These are phyloP conservation scores for Megaustenia siamemsis DNA, from an alignment of 2,888 invertebrate genomes.

Conservation along the genomic window DNA sequence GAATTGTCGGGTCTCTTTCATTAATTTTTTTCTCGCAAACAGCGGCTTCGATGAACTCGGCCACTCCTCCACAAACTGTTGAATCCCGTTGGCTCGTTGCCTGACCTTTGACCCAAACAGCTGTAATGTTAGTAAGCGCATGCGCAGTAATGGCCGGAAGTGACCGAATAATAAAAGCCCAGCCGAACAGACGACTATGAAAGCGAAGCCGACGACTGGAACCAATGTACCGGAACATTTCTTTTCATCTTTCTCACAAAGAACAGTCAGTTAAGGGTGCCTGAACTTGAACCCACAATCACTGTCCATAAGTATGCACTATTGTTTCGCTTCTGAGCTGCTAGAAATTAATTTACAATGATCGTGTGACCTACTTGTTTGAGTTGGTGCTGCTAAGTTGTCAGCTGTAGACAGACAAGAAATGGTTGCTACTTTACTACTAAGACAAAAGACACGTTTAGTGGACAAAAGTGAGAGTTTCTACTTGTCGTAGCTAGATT, in stretches of 20 bases:
- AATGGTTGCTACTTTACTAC: too few species aligned
- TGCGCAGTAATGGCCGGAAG: slow-evolving; percentile 12
- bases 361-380: slow-evolving; percentile 10
- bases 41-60: too few species aligned
- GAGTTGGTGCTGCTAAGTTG: neutral
- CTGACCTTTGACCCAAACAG: slow-evolving; percentile 34
- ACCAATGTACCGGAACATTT: neutral
- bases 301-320: neutral
- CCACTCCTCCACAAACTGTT: too few species aligned
- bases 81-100: too few species aligned
- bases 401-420: neutral
- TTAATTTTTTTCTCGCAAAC: too few species aligned
- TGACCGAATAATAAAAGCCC: slow-evolving; percentile 16
- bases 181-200: neutral
- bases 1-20: too few species aligned
- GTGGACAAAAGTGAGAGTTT: too few species aligned
- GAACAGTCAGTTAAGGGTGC: neutral
- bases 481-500: too few species aligned
- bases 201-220: too few species aligned
- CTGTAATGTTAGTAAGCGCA: slow-evolving; percentile 34
- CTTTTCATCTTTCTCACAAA: neutral
- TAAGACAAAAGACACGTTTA: too few species aligned
- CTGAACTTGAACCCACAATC: neutral
- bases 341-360: neutral
- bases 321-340: neutral